These are phyloP conservation scores for Neogobius melanostomus DNA, from an alignment of 2,113 vertebrate genomes.

Conservation along the genomic window DNA sequence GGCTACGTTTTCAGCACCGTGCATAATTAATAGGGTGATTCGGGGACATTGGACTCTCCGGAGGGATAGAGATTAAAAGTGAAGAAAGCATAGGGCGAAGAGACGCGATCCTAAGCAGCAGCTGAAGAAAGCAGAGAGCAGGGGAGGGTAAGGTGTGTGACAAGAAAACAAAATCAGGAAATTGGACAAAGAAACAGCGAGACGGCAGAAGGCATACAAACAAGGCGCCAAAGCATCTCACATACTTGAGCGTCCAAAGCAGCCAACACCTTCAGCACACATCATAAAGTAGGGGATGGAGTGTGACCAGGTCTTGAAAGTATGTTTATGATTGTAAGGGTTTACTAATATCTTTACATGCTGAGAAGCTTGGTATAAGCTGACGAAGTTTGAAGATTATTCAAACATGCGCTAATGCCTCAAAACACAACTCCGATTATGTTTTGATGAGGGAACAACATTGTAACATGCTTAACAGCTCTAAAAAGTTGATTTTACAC, in stretches of 20 bases:
- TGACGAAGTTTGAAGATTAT: too few relatives aligned
- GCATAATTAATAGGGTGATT: constrained; percentile 60
- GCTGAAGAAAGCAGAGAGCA: constrained; percentile 24
- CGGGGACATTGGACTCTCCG: constrained; percentile 48
- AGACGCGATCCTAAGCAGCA: constrained; percentile 21
- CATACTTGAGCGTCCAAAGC: constrained; percentile 29
- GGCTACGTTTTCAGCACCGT: constrained; percentile 48
- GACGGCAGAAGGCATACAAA: constrained; percentile 48
- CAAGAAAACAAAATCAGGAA: constrained; percentile 54
- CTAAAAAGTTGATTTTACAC: too few relatives aligned
- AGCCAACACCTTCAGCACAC: constrained; percentile 10
- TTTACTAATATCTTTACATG: background rate
- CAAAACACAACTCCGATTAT: too few relatives aligned
- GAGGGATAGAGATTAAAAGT: constrained; percentile 56
- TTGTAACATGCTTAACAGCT: too few relatives aligned
- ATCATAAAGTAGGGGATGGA: constrained; percentile 14
- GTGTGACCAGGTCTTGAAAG: background rate
- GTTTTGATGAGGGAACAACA: too few relatives aligned
- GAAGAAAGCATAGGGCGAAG: constrained; percentile 39
- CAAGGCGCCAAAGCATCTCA: constrained; percentile 27
- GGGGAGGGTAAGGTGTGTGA: constrained; percentile 48
- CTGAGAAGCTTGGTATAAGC: background rate
- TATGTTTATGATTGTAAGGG: constrained; percentile 1
- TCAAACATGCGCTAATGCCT: too few relatives aligned
- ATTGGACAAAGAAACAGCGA: constrained; percentile 36